Evolutionary conservation across 2,888 invertebrate species (phyloP).

Genomic region (Caenorhabditis sinica): DNA sequence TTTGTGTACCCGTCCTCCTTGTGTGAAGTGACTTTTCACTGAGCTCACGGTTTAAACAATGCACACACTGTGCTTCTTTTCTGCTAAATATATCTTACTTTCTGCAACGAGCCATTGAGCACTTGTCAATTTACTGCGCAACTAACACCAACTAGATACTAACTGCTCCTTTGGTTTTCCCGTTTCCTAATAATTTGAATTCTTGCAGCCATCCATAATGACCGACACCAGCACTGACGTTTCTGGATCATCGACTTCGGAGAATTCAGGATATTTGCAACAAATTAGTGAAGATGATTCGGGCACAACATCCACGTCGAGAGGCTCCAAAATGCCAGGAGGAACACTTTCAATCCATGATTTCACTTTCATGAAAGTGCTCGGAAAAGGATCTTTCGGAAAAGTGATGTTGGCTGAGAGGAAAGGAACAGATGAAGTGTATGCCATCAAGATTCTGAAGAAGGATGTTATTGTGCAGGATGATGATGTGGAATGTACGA

Average conservation of each 20-base stretch:
- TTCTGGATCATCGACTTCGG: slow-evolving; percentile 61
- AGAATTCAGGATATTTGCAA: slow-evolving; percentile 64
- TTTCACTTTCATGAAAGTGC: slow-evolving; percentile 97
- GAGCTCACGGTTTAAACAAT: slow-evolving; percentile 45
- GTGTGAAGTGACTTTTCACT: slow-evolving; percentile 45
- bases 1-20: slow-evolving; percentile 29
- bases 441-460: slow-evolving; percentile 99
- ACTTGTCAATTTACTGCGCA: slow-evolving; percentile 49
- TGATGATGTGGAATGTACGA: slow-evolving; percentile 99
- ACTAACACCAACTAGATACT: not conserved
- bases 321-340: slow-evolving; percentile 52
- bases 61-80: slow-evolving; percentile 7
- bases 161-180: slow-evolving; percentile 3
- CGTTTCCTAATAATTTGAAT: not conserved
- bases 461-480: slow-evolving; percentile 99
- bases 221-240: slow-evolving; percentile 73
- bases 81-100: slow-evolving; percentile 36
- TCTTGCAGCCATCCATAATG: slow-evolving; percentile 75
- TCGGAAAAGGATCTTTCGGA: slow-evolving; percentile 99
- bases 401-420: slow-evolving; percentile 98
- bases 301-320: slow-evolving; percentile 36
- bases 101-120: slow-evolving; percentile 38
- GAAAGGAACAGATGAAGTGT: slow-evolving; percentile 97
- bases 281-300: slow-evolving; percentile 67
- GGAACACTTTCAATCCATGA: slow-evolving; percentile 86